Evolutionary conservation across 2,797 vertebrate species (phyloP).

Genomic region (Triplophysa yarkandensis): DNA sequence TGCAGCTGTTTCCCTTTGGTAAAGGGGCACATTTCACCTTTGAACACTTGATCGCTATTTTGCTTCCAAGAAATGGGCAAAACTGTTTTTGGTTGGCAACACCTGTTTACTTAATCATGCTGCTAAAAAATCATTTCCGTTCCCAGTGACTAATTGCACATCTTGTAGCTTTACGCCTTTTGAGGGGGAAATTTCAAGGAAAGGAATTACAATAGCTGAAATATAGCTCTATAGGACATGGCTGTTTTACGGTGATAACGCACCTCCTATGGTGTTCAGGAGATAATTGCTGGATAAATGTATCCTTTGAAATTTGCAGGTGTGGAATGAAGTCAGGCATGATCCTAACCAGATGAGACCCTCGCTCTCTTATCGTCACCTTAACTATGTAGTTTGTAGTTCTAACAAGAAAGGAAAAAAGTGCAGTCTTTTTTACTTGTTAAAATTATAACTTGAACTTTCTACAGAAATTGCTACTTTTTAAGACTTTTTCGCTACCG

Average conservation of each 20-base stretch:
- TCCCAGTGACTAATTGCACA: slow-evolving; percentile 37
- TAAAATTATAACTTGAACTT: slow-evolving; percentile 42
- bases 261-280: slow-evolving; percentile 23
- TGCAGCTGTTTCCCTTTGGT: slow-evolving; percentile 21
- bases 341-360: slow-evolving; percentile 46
- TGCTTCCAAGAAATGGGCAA: slow-evolving; percentile 6
- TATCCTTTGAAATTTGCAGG: slow-evolving; percentile 33
- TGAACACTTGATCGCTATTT: slow-evolving; percentile 4
- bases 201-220: slow-evolving; percentile 40
- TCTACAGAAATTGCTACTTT: slow-evolving; percentile 38
- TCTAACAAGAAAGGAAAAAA: neutral
- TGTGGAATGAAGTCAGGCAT: slow-evolving; percentile 26
- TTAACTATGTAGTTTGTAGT: slow-evolving; percentile 1
- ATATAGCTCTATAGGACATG: slow-evolving; percentile 27
- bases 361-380: neutral
- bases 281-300: slow-evolving; percentile 54
- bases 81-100: slow-evolving; percentile 24
- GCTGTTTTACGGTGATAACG: slow-evolving; percentile 34
- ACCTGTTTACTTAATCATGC: slow-evolving; percentile 46
- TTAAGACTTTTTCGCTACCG: slow-evolving; percentile 12
- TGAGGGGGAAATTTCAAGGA: slow-evolving; percentile 35
- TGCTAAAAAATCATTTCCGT: slow-evolving; percentile 21
- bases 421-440: slow-evolving; percentile 26
- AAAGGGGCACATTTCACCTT: slow-evolving; percentile 30
- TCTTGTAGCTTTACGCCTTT: slow-evolving; percentile 8